Evolutionary conservation across 2,113 vertebrate genomes (phyloP).

Genomic region (Felis chaus): DNA sequence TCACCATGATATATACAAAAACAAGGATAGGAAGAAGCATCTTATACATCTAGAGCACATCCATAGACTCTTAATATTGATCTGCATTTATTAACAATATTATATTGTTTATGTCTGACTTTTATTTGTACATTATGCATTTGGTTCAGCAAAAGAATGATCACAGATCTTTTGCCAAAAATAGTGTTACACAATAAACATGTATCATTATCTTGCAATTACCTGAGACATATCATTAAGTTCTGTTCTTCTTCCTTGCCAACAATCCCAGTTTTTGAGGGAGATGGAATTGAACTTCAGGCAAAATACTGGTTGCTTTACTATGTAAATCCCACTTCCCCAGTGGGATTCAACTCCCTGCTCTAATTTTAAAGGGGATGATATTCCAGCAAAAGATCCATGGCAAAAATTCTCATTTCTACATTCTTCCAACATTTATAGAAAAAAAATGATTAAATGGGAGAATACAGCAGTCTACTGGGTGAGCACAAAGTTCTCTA

Average conservation of each 20-base stretch:
- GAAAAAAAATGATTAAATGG: background rate
- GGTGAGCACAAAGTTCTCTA: background rate
- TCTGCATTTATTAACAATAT: background rate
- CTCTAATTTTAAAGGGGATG: background rate
- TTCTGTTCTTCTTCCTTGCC: background rate
- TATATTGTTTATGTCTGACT: background rate
- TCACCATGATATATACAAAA: background rate
- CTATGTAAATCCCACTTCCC: background rate
- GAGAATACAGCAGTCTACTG: background rate
- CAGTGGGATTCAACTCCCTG: background rate
- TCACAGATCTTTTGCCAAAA: background rate
- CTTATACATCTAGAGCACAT: background rate
- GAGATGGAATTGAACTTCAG: background rate
- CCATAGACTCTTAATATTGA: background rate
- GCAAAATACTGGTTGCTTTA: background rate
- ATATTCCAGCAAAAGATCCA: background rate
- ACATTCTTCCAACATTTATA: background rate
- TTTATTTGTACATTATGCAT: background rate
- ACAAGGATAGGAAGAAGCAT: background rate
- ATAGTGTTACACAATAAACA: background rate
- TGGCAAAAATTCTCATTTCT: background rate
- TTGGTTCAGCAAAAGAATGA: background rate
- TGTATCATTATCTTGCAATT: background rate
- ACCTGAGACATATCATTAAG: background rate
- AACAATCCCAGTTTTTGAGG: background rate